Conservation (phyloP, 2,113 vertebrate species). For the Charina bottae region DNA sequence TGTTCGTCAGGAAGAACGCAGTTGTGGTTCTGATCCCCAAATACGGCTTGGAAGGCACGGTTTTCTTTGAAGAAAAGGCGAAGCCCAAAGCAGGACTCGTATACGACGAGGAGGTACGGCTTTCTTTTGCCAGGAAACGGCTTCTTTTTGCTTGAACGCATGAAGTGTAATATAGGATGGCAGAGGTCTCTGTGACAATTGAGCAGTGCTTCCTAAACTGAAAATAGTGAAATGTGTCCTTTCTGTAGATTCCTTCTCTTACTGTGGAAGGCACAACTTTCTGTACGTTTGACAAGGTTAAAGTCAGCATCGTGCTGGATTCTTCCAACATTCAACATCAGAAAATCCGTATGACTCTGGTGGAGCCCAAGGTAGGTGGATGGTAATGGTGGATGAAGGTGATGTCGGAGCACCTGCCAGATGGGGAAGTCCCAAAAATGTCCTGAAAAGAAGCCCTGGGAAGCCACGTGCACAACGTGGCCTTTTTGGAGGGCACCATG, state of each 20-base stretch:
- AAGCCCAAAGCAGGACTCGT: constrained; percentile 78
- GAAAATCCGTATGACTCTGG: constrained; percentile 93
- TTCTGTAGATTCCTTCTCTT: constrained; percentile 82
- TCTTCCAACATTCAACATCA: constrained; percentile 96
- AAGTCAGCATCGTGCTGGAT: constrained; percentile 90
- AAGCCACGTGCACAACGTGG: too few species aligned
- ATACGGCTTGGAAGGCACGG: constrained; percentile 94
- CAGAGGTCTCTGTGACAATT: background rate
- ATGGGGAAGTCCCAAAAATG: background rate
- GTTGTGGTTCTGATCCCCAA: constrained; percentile 96
- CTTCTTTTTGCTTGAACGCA: background rate
- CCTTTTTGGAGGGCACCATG: background rate
- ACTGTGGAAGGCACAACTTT: constrained; percentile 87
- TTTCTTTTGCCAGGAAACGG: background rate
- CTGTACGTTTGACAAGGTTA: constrained; percentile 90
- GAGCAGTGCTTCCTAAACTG: background rate
- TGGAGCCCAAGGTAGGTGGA: constrained; percentile 88
- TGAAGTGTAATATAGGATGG: background rate
- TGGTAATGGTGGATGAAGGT: background rate
- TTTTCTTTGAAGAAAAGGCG: constrained; percentile 92
- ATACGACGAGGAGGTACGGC: constrained; percentile 87
- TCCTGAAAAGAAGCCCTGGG: background rate
- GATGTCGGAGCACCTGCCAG: rapidly evolving
- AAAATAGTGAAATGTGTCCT: constrained; percentile 16
- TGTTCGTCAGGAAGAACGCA: constrained; percentile 96